These are phyloP conservation scores for Julus scanicus DNA, from an alignment of 2,888 invertebrate species.

Conservation along the genomic window DNA sequence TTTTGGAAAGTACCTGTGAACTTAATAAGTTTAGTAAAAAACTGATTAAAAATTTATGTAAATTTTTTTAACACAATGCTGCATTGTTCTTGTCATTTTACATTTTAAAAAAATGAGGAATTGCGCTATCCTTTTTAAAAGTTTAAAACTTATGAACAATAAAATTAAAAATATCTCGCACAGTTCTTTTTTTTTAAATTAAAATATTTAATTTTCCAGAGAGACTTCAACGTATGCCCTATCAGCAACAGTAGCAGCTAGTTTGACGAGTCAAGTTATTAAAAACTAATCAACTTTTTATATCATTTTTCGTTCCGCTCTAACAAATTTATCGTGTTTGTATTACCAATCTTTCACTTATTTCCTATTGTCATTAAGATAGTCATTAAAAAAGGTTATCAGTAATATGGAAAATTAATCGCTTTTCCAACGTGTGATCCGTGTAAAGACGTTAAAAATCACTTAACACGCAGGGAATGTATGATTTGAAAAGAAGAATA, in stretches of 20 bases:
- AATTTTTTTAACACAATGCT: not conserved
- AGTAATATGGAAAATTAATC: constrained; percentile 1
- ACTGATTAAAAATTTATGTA: not conserved
- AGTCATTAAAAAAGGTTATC: not conserved
- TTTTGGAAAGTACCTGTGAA: not conserved
- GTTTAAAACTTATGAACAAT: not conserved
- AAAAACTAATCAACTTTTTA: not conserved
- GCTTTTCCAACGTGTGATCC: not conserved
- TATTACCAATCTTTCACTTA: not conserved
- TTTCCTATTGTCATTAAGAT: not conserved
- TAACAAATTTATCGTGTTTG: not conserved
- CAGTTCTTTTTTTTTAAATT: too few relatives aligned
- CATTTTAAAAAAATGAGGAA: not conserved
- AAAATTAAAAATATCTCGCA: too few relatives aligned
- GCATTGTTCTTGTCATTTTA: not conserved
- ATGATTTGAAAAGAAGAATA: not conserved
- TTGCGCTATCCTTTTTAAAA: too few relatives aligned
- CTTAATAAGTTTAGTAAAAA: not conserved
- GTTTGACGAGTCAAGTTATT: not conserved
- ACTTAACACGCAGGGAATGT: not conserved
- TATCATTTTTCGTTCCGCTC: not conserved
- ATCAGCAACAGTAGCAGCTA: not conserved
- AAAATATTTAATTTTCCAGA: constrained; percentile 3
- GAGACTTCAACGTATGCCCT: not conserved
- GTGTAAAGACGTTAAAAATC: not conserved